A percentile compares a stretch with the other conserved stretches of the same genome.
Conservation (phyloP, 2,797 vertebrate genomes). For the Okamejei kenojei region DNA sequence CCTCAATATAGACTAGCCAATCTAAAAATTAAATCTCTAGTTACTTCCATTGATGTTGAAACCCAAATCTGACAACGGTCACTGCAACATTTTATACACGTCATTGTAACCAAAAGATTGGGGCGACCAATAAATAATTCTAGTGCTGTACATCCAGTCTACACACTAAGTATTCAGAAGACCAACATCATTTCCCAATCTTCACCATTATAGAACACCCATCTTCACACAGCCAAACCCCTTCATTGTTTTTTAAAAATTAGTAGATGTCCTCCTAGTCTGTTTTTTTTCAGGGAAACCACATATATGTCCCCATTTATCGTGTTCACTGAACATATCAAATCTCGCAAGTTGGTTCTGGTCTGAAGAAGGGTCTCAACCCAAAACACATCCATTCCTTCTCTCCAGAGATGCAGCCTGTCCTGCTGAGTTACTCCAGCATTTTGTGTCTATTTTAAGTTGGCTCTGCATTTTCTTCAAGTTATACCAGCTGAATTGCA, state of each 20-base stretch:
- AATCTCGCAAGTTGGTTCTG: no score
- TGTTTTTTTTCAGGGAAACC: neutral
- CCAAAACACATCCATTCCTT: no score
- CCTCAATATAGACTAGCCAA: neutral
- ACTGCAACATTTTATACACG: neutral
- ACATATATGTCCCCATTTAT: neutral
- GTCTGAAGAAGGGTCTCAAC: no score
- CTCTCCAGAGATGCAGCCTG: no score
- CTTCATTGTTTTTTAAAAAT: neutral
- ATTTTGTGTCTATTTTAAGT: neutral
- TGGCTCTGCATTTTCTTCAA: neutral
- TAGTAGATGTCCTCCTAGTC: neutral
- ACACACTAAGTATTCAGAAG: no score
- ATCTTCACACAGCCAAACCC: neutral
- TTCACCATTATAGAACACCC: no score
- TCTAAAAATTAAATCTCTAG: neutral
- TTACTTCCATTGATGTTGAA: neutral
- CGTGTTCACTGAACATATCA: neutral
- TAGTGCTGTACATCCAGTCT: neutral
- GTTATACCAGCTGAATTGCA: neutral
- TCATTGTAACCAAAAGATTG: neutral
- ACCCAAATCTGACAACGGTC: neutral
- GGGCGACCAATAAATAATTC: neutral
- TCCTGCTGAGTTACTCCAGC: no score
- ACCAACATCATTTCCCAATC: no score